Percentiles rank a stretch among this genome's conserved stretches.
Evolutionary conservation across 1,140 invertebrate species (phyloP).

Genomic region (Ganaspis sp.): DNA sequence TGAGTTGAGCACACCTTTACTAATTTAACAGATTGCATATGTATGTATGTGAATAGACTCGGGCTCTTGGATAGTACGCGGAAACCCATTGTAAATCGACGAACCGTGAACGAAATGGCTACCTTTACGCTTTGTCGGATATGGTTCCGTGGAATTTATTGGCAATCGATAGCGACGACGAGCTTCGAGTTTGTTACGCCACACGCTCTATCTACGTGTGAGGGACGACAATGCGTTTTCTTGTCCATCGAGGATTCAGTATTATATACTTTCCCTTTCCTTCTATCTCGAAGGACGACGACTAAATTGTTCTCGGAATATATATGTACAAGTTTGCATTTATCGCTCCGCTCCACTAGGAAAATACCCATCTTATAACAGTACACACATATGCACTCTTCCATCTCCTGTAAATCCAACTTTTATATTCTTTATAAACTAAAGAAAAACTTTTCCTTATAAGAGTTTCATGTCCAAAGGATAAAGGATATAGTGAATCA

Average conservation of each 20-base stretch:
- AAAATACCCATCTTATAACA: background rate
- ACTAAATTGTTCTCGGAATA: background rate
- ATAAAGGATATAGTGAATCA: background rate
- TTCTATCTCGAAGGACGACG: background rate
- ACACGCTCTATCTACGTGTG: background rate
- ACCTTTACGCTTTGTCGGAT: slow-evolving; percentile 64
- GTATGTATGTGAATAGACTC: slow-evolving; percentile 54
- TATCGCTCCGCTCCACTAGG: background rate
- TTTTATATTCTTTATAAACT: no score
- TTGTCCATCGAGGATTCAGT: background rate
- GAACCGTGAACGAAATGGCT: slow-evolving; percentile 67
- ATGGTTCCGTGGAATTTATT: slow-evolving; percentile 64
- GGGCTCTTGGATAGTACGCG: slow-evolving; percentile 57
- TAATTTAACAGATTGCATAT: slow-evolving; percentile 54
- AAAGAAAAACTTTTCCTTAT: background rate
- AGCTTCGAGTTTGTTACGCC: slow-evolving; percentile 38
- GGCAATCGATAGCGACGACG: slow-evolving; percentile 59
- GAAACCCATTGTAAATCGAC: slow-evolving; percentile 62
- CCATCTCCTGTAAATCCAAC: background rate
- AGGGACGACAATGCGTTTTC: slow-evolving; percentile 22
- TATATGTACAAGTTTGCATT: background rate
- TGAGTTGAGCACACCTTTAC: slow-evolving; percentile 45
- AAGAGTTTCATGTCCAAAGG: background rate
- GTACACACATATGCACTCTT: background rate
- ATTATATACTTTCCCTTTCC: slow-evolving; percentile 22